Evolutionary conservation across 2,888 invertebrate genomes (phyloP), one percentile per base, ranked within the genome.

Genomic region (Pristionchus maxplancki): DNA sequence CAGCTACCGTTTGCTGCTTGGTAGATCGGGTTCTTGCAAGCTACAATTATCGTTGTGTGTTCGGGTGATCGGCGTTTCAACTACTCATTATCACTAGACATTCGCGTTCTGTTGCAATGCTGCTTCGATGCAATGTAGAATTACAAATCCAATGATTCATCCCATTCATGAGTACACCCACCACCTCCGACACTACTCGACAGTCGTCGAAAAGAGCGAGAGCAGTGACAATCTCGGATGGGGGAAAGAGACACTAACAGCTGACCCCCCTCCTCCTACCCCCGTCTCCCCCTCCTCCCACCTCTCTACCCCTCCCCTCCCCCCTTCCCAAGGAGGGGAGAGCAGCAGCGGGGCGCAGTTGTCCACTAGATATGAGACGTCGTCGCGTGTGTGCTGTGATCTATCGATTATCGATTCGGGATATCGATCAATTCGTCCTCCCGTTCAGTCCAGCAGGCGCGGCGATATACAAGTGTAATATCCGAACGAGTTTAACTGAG

Each of bases 391-490:
- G 37, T 71, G 37, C 31, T 37, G 40, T 37, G 71, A 67, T 64
- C 62, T 6, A 71, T 64, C 31, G 64, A 64, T 71, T 71, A 71
- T 71, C 24, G 71, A 71, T 71, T 71, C 37, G 58, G 44, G 44
- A n/a, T 53, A 53, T 58, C n/a, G n/a, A 58, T 58, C 6, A 31
- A 11, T 31, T 6, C 64, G 13, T 28, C 34, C 71, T 71, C 71
- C 37, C 71, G 28, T 20, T 31, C 17, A 34, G 31, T 67, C 31
- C 67, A 34, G 31, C 28, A n/a, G 28, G 71, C 64, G 13, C 71
- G 71, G 20, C 53, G 53, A n/a, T 34, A 40, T 78, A 78, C 78
- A 78, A 78, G 78, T 78, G 78, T 78, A 78, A 78, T 78, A 78
- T 78, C 44, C 78, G 78, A 78, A 78, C 44, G 40, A 78, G 78